These are phyloP conservation scores for Coilia nasus DNA, from an alignment of 2,797 vertebrate species.

Conservation along the genomic window DNA sequence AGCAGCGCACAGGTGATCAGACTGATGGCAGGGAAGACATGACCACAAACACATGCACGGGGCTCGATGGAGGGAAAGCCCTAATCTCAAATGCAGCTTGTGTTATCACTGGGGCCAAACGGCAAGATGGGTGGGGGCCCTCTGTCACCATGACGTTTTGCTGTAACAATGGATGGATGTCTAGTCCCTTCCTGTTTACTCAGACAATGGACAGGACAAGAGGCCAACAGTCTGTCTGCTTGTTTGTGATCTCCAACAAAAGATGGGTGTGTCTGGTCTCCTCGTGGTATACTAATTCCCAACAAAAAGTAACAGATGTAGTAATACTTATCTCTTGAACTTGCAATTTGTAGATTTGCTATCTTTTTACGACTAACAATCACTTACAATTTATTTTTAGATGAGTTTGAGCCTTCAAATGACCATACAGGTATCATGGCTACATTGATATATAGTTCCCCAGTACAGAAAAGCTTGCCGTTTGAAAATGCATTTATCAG, in stretches of 20 bases:
- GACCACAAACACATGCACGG: not conserved
- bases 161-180: not conserved
- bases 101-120: not conserved
- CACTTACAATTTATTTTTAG: too few species aligned
- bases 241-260: not conserved
- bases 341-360: too few species aligned
- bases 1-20: not conserved
- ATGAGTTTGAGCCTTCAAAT: too few species aligned
- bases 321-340: too few species aligned
- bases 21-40: not conserved
- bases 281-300: too few species aligned
- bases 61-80: not conserved
- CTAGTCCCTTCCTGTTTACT: slow-evolving; percentile 5
- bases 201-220: not conserved
- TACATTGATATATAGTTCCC: too few species aligned
- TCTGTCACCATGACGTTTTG: not conserved
- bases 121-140: not conserved
- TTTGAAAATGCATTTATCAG: too few species aligned
- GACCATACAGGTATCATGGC: too few species aligned
- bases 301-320: too few species aligned
- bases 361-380: too few species aligned
- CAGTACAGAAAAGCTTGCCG: too few species aligned
- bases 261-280: not conserved
- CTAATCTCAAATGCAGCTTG: not conserved
- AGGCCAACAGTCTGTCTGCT: not conserved